phyloP scores from a whole-genome alignment of 1,140 invertebrate species.

The Danaus plexippus region DNA sequence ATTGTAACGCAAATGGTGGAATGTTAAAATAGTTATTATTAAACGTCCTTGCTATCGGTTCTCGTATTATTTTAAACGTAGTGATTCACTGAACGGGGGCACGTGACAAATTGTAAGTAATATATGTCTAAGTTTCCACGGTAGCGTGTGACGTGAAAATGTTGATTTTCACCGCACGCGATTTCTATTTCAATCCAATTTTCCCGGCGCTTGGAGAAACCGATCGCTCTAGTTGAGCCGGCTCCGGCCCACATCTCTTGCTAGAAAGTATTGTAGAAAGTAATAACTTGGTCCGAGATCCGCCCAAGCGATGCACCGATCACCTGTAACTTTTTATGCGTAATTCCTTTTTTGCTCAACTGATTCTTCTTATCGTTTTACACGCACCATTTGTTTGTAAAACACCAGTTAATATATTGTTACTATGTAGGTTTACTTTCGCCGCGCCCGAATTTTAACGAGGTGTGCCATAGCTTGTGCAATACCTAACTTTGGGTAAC shows the following conservation, averaged over 20 bases:
- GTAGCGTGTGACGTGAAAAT: slow-evolving; percentile 63
- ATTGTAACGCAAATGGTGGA: too few species aligned
- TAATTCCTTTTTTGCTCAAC: slow-evolving; percentile 31
- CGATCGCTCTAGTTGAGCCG: slow-evolving; percentile 67
- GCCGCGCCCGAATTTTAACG: slow-evolving; percentile 65
- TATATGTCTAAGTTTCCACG: slow-evolving; percentile 39
- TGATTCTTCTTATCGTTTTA: slow-evolving; percentile 2
- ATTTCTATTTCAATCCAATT: slow-evolving; percentile 71
- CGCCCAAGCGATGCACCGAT: slow-evolving; percentile 57
- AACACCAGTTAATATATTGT: slow-evolving; percentile 22
- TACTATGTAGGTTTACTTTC: slow-evolving; percentile 47
- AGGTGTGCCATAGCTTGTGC: slow-evolving; percentile 57
- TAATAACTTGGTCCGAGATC: slow-evolving; percentile 61
- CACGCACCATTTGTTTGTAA: not conserved
- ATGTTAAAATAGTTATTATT: too few species aligned
- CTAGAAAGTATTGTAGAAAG: slow-evolving; percentile 71
- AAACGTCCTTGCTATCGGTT: too few species aligned
- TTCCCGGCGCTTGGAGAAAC: slow-evolving; percentile 66
- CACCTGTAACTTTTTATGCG: slow-evolving; percentile 48
- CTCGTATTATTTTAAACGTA: too few species aligned
- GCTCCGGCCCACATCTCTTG: slow-evolving; percentile 66
- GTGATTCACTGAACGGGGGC: too few species aligned
- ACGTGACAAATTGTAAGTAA: not conserved
- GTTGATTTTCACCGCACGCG: slow-evolving; percentile 59
- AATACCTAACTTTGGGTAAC: slow-evolving; percentile 66